These are phyloP conservation scores for Cephonodes hylas DNA, from an alignment of 2,888 invertebrate genomes.

Conservation along the genomic window DNA sequence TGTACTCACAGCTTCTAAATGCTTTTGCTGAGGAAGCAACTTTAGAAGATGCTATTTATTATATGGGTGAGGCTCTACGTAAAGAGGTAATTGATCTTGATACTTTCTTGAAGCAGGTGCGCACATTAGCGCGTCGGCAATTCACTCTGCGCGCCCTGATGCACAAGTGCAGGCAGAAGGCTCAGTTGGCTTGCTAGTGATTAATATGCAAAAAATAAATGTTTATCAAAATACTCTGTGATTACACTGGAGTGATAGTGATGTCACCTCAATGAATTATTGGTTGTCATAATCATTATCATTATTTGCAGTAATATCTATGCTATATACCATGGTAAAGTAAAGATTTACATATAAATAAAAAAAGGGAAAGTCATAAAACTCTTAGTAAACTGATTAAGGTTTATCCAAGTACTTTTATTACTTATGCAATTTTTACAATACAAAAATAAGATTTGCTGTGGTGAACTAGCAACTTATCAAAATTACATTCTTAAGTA, in stretches of 20 bases:
- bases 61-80: slow-evolving; percentile 96
- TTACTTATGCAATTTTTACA: neutral
- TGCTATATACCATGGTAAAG: too few relatives aligned
- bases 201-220: slow-evolving; percentile 22
- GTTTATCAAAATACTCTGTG: slow-evolving; percentile 23
- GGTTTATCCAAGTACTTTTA: neutral
- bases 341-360: too few relatives aligned
- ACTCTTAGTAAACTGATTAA: too few relatives aligned
- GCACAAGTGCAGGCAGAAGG: slow-evolving; percentile 98
- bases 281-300: neutral
- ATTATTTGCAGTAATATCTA: too few relatives aligned
- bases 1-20: slow-evolving; percentile 97
- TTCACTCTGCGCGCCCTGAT: slow-evolving; percentile 97
- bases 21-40: slow-evolving; percentile 99
- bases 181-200: slow-evolving; percentile 87
- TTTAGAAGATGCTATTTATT: slow-evolving; percentile 98
- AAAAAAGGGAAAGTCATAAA: too few relatives aligned
- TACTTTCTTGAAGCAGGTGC: slow-evolving; percentile 97
- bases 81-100: slow-evolving; percentile 97
- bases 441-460: neutral
- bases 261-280: slow-evolving; percentile 19
- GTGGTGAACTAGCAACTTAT: neutral
- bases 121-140: slow-evolving; percentile 96
- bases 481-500: neutral
- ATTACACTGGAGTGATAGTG: slow-evolving; percentile 22